phyloP scores from a whole-genome alignment of 1,140 invertebrate genomes.

The Brachionus calyciflorus region DNA sequence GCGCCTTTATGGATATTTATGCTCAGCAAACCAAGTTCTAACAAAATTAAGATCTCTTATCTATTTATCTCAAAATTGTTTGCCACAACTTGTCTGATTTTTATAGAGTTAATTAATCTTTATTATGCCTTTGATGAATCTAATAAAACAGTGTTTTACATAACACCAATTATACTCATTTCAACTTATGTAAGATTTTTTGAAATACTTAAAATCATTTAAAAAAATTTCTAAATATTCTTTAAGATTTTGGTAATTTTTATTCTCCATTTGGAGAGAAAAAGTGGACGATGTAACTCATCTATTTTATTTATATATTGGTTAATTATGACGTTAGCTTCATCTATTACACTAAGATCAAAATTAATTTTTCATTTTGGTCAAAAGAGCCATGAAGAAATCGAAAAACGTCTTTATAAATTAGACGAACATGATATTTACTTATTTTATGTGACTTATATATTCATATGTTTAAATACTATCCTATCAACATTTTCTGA shows the following conservation, averaged over 20 bases:
- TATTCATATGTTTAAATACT: background rate
- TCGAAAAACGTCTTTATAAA: background rate
- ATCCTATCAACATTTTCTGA: background rate
- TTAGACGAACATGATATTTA: background rate
- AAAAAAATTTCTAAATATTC: background rate
- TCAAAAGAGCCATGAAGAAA: background rate
- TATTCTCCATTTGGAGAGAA: conserved; percentile 13
- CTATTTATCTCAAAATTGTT: background rate
- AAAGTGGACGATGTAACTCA: background rate
- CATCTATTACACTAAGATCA: conserved; percentile 11
- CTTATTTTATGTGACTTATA: background rate
- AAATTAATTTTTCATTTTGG: conserved; percentile 9
- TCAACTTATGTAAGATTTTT: conserved; percentile 18
- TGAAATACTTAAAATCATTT: background rate
- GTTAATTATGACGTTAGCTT: background rate
- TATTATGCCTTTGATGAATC: background rate
- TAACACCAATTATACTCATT: conserved; percentile 21
- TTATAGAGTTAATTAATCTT: background rate
- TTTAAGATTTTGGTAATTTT: conserved; percentile 16
- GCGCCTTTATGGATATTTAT: conserved; percentile 38
- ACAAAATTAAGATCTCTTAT: conserved; percentile 17
- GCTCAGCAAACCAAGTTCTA: background rate
- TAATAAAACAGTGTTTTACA: background rate
- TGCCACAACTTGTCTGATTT: background rate
- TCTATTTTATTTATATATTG: conserved; percentile 1